These are phyloP conservation scores for Oreochromis spilurus DNA, from an alignment of 2,113 vertebrate species.

Conservation along the genomic window DNA sequence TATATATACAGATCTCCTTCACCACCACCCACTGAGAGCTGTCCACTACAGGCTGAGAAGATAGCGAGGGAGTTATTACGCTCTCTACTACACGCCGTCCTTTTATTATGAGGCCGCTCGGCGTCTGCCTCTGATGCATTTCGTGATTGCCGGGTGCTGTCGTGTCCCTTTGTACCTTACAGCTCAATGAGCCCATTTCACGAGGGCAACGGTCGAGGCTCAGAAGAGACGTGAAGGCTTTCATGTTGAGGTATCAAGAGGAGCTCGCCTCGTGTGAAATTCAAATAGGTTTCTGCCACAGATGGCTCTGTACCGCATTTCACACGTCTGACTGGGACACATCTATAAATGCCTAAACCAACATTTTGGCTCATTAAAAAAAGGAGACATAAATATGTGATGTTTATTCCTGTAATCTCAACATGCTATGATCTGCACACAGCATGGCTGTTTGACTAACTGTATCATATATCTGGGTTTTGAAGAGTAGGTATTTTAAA, in stretches of 20 bases:
- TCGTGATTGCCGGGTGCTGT: slow-evolving; percentile 34
- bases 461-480: neutral
- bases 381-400: neutral
- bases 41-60: neutral
- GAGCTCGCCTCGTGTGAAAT: slow-evolving; percentile 52
- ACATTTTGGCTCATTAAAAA: neutral
- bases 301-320: slow-evolving; percentile 31
- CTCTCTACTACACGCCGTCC: neutral
- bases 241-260: slow-evolving; percentile 67
- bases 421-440: neutral
- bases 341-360: neutral
- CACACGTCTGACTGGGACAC: neutral
- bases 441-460: neutral
- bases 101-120: slow-evolving; percentile 26
- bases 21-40: slow-evolving; percentile 25
- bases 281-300: slow-evolving; percentile 55
- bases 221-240: slow-evolving; percentile 43
- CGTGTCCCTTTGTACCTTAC: slow-evolving; percentile 43
- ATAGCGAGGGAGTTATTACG: slow-evolving; percentile 1
- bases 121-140: slow-evolving; percentile 32
- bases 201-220: slow-evolving; percentile 13
- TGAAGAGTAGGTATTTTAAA: neutral
- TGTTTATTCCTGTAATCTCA: neutral
- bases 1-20: slow-evolving; percentile 9
- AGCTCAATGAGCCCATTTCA: slow-evolving; percentile 53